Evolutionary conservation across 2,113 vertebrate species (phyloP), one percentile per base, ranked within the genome.

Genomic region (Oreotrochilus melanogaster): DNA sequence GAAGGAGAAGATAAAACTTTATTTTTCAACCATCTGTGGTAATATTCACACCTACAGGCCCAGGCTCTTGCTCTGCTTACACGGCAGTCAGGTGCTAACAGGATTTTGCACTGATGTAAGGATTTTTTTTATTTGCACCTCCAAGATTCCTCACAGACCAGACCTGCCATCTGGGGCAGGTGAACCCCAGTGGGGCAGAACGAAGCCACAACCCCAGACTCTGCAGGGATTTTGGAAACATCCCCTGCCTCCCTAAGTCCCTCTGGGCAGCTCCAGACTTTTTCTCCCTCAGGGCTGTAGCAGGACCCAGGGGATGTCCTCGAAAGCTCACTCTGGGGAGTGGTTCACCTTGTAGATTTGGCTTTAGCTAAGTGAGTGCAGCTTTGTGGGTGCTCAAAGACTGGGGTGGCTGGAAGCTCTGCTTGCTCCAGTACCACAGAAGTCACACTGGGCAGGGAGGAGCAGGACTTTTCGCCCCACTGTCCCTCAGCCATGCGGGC

Each of bases 381-480:
- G 31, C n/a, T 57, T n/a, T 23, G 30, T 9, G 65, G 21, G 39
- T 30, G 39, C 1, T 5, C 23, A 10, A 31, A 16, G 57, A 21
- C 10, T 11, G 58, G 35, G 19, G 37, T 2, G 28, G 27, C 39
- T 48, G 48, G 15, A 42, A 35, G 31, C 18, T 85, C 51, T 89
- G 53, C 74, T 75, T 21, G 70, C 62, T 35, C 13, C 53, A 7
- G 10, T 12, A 1, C 13, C 18, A 5, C 23, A 30, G 21, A 42
- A 54, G 39, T 15, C 5, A 3, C 0, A 4, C 25, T 57, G 1
- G 0, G 35, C 1, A 5, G 12, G 71, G 14, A 78, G 56, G 12
- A 93, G 16, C 35, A 6, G 43, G 71, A 24, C 25, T 30, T 94
- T 61, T 27, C 66, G 18, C 35, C 18, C 45, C 18, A 0, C 11